Evolutionary conservation across 2,888 invertebrate genomes (phyloP), one percentile per base, ranked within the genome.

Genomic region (Microctonus hyperodae): DNA sequence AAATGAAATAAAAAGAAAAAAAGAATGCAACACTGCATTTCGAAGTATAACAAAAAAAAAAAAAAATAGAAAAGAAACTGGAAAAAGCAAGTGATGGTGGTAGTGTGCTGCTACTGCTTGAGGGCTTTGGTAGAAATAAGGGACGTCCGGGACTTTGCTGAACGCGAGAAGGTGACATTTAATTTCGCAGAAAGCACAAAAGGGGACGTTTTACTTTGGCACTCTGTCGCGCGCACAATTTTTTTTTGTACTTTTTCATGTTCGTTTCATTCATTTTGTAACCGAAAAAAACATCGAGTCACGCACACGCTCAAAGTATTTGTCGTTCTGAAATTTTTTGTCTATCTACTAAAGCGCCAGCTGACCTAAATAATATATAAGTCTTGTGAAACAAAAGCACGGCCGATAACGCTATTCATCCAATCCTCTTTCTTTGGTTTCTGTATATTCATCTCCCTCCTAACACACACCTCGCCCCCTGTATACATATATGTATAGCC

Each of bases 121-220:
- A 67, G 66, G 65, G 62, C 53, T 51, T 62, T 63, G 55, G 40
- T 57, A 37, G 50, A 60, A 64, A 57, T 60, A 65, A 56, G 55
- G 66, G 69, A 68, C 58, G 60, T 63, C 60, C 60, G 64, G 56
- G 60, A 55, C 68, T 51, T 68, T 63, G 65, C 57, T 67, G 64
- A 63, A 25, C 60, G 68, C 69, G 68, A 68, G 68, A 56, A 37
- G 73, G 64, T 75, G 77, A 78, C 79, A 74, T 81, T 81, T 81
- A 80, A 81, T 81, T 79, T 78, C 77, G 75, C 73, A 77, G 74
- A 81, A 74, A 80, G 81, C 79, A 74, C 70, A 64, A 71, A 72
- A 71, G 70, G 71, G 72, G 74, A 79, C 75, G 72, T 78, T 77
- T 79, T 77, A 74, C 76, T 78, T 77, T 78, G 78, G 78, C 76